Evolutionary conservation across 2,113 vertebrate genomes (phyloP).

Genomic region (Sturnira hondurensis): DNA sequence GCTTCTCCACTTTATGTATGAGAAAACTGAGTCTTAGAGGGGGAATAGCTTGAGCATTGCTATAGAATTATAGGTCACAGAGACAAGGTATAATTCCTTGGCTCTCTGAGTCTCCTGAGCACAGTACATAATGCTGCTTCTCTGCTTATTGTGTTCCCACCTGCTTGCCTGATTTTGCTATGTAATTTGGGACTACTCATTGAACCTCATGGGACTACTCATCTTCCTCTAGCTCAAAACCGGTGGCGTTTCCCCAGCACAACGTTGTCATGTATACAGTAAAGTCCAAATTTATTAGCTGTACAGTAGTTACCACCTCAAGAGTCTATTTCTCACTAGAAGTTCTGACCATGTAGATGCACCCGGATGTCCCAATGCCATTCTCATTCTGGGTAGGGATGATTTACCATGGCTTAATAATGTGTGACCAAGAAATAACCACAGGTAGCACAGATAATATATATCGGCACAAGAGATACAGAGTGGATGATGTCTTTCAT

Average conservation of each 20-base stretch:
- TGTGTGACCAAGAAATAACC: constrained; percentile 34
- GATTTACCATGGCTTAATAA: constrained; percentile 42
- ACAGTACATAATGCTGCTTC: background rate
- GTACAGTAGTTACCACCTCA: background rate
- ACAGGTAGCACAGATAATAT: background rate
- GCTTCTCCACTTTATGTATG: background rate
- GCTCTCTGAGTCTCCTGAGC: background rate
- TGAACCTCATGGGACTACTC: background rate
- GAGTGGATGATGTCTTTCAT: constrained; percentile 7
- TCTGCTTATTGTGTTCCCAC: background rate
- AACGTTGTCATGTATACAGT: background rate
- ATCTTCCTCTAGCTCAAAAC: background rate
- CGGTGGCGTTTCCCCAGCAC: background rate
- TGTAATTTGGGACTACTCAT: background rate
- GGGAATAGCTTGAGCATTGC: background rate
- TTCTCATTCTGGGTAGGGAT: background rate
- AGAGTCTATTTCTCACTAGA: background rate
- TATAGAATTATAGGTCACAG: background rate
- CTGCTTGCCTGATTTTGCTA: background rate
- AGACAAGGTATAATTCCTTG: background rate
- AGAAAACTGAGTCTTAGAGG: background rate
- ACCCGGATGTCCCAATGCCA: background rate
- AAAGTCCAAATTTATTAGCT: background rate
- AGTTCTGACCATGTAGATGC: background rate
- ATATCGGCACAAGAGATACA: background rate